Evolutionary conservation across 2,888 invertebrate species (phyloP).

Genomic region (Pollenia labialis): DNA sequence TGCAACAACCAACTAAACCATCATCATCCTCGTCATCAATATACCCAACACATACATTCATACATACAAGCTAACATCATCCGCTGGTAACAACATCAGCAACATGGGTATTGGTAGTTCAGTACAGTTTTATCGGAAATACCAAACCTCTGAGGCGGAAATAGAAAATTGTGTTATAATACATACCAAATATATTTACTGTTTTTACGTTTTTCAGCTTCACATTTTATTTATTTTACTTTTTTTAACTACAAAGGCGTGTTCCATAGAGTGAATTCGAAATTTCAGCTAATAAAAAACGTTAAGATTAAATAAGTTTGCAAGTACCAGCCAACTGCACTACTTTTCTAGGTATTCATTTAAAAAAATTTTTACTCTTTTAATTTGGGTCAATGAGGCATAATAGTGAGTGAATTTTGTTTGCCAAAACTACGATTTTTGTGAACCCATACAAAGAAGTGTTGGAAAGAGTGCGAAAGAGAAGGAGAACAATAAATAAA

Average conservation of each 20-base stretch:
- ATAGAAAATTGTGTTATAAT: constrained; percentile 60
- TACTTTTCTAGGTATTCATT: constrained; percentile 7
- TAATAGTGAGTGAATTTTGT: constrained; percentile 42
- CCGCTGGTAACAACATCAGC: constrained; percentile 18
- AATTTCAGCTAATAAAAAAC: constrained; percentile 20
- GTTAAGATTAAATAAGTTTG: constrained; percentile 41
- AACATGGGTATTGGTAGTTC: constrained; percentile 29
- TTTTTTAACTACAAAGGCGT: constrained; percentile 5
- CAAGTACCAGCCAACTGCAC: constrained; percentile 31
- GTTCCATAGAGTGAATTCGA: neutral
- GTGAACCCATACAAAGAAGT: constrained; percentile 25
- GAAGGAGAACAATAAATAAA: neutral
- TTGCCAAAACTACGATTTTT: constrained; percentile 18
- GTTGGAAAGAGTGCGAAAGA: neutral
- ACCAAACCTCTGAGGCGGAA: constrained; percentile 49
- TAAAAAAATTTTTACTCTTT: constrained; percentile 27
- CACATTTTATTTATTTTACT: constrained; percentile 8
- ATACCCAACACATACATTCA: neutral
- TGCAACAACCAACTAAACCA: constrained; percentile 34
- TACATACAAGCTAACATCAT: constrained; percentile 31
- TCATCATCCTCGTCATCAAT: constrained; percentile 6
- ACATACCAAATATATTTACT: constrained; percentile 12
- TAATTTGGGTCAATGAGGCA: constrained; percentile 56
- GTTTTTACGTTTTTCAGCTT: neutral
- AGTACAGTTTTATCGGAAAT: constrained; percentile 37